Percentiles rank a stretch among this genome's conserved stretches.
Conservation (phyloP, 1,140 invertebrate species). For the Formica exsecta region DNA sequence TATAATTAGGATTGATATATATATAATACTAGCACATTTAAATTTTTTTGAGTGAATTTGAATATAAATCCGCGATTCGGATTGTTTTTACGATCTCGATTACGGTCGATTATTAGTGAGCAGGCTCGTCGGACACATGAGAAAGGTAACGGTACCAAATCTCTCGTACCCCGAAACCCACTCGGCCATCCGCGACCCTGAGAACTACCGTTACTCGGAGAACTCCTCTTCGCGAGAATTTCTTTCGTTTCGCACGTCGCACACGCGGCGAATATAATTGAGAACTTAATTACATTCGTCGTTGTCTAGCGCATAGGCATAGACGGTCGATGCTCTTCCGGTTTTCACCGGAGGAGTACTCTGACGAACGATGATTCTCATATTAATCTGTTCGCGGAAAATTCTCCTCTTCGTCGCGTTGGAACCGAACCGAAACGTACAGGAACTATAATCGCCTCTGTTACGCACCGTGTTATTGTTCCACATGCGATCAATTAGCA, state of each 20-base stretch:
- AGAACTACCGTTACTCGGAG: conserved; percentile 53
- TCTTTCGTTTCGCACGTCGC: conserved; percentile 35
- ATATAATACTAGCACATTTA: background rate
- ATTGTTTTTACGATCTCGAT: conserved; percentile 26
- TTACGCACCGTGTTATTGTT: conserved; percentile 26
- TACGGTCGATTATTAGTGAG: conserved; percentile 22
- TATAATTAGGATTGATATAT: background rate
- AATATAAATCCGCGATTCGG: background rate
- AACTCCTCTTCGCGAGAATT: conserved; percentile 39
- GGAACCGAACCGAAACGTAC: conserved; percentile 61
- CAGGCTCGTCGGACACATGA: conserved; percentile 51
- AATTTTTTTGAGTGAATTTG: background rate
- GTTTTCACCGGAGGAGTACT: conserved; percentile 36
- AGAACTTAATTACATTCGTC: conserved; percentile 31
- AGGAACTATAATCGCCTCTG: conserved; percentile 55
- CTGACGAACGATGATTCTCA: conserved; percentile 26
- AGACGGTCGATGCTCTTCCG: conserved; percentile 34
- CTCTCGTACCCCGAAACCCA: conserved; percentile 54
- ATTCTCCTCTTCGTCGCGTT: conserved; percentile 13
- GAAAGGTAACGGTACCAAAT: conserved; percentile 66
- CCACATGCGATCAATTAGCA: conserved; percentile 30
- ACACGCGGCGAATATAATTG: conserved; percentile 30
- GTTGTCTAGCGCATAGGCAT: background rate
- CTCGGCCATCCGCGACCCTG: conserved; percentile 51
- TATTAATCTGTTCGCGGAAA: conserved; percentile 50